phyloP scores from a whole-genome alignment of 2,888 invertebrate species.

The Acleris holmiana region DNA sequence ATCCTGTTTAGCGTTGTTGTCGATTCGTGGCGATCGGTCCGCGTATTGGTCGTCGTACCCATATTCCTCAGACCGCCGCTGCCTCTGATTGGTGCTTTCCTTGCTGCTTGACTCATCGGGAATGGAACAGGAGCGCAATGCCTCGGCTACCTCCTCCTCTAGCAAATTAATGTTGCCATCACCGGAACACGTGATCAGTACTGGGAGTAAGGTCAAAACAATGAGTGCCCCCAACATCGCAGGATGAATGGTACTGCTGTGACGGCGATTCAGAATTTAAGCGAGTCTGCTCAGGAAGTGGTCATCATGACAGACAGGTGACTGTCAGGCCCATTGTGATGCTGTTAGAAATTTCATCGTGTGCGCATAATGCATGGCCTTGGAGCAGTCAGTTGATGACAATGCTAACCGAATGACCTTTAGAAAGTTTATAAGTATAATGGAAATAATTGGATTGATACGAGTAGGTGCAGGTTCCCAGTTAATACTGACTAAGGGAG shows the following conservation, averaged over 20 bases:
- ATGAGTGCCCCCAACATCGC: conserved; percentile 55
- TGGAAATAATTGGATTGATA: not conserved
- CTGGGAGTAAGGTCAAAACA: conserved; percentile 55
- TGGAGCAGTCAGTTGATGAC: conserved; percentile 14
- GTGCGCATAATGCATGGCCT: conserved; percentile 9
- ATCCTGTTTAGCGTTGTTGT: conserved; percentile 53
- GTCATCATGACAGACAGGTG: conserved; percentile 60
- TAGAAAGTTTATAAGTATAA: conserved; percentile 27
- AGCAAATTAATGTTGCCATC: conserved; percentile 75
- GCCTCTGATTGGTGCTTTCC: conserved; percentile 44
- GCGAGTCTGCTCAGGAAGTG: conserved; percentile 34
- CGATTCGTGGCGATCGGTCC: conserved; percentile 52
- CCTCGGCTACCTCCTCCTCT: conserved; percentile 68
- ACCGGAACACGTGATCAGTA: conserved; percentile 55
- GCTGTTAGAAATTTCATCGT: conserved; percentile 25
- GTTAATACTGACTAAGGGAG: too few relatives aligned
- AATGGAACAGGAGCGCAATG: conserved; percentile 61
- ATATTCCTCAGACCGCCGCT: conserved; percentile 49
- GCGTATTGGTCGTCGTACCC: conserved; percentile 40
- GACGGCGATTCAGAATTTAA: conserved; percentile 25
- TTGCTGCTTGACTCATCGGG: conserved; percentile 41
- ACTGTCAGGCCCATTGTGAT: conserved; percentile 49
- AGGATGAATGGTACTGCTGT: conserved; percentile 39
- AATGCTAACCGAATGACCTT: conserved; percentile 15
- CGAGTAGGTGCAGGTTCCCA: too few relatives aligned